These are phyloP conservation scores for Geotrupes spiniger DNA, from an alignment of 2,888 invertebrate species.

Conservation along the genomic window DNA sequence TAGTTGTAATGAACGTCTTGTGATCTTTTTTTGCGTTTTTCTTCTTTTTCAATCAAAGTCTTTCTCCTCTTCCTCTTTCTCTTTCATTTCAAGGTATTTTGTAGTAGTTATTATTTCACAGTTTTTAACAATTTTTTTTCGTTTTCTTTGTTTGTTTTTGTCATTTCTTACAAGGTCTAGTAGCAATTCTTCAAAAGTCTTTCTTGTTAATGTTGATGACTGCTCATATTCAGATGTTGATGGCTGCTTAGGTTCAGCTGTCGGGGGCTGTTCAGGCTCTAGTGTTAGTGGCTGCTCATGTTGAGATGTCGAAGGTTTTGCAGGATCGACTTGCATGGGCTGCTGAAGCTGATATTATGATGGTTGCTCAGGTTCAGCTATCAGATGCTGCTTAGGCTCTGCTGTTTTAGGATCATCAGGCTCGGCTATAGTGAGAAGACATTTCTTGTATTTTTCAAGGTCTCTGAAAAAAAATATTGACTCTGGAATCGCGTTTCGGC, in stretches of 20 bases:
- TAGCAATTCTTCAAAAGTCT: slow-evolving; percentile 1
- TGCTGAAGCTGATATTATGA: not conserved
- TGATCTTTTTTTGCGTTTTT: slow-evolving; percentile 5
- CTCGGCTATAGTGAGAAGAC: not conserved
- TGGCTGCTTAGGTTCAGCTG: slow-evolving; percentile 2
- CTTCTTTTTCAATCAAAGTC: slow-evolving; percentile 9
- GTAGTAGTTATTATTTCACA: no score
- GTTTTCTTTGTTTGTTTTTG: not conserved
- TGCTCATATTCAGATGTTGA: slow-evolving; percentile 2
- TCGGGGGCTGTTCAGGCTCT: slow-evolving; percentile 1
- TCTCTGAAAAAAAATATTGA: no score
- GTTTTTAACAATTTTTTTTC: no score
- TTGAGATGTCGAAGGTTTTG: slow-evolving; percentile 1
- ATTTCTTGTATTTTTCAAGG: slow-evolving; percentile 5
- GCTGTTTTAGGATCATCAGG: not conserved
- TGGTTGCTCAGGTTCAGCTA: slow-evolving; percentile 1
- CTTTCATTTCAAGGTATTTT: no score
- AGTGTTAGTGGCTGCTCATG: not conserved
- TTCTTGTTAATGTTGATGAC: slow-evolving; percentile 3
- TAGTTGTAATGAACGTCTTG: no score
- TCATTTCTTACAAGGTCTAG: no score
- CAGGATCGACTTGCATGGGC: not conserved
- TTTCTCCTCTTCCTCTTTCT: no score
- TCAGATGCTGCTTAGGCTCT: slow-evolving; percentile 1
- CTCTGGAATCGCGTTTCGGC: no score